Conservation (phyloP, 23 tunicate genomes). For the Corella eumyota region DNA sequence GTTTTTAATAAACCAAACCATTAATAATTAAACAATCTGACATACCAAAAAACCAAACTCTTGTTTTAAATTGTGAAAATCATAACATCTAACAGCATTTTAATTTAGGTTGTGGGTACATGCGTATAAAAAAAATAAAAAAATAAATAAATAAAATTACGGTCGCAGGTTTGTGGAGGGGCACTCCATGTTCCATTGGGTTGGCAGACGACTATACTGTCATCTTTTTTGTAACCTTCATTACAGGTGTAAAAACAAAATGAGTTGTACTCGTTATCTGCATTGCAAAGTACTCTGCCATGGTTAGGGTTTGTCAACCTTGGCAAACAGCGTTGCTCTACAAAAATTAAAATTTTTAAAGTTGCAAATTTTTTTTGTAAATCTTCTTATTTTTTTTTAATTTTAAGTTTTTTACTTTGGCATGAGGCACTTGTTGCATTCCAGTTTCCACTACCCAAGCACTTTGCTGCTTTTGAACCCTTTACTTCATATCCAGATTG, state of each 20-base stretch:
- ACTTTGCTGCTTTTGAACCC: conserved; percentile 35
- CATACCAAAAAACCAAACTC: too few relatives aligned
- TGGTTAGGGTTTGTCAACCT: neutral
- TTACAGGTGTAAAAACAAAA: conserved; percentile 40
- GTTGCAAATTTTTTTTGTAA: neutral
- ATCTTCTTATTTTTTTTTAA: neutral
- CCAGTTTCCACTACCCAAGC: conserved; percentile 55
- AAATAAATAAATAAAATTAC: too few relatives aligned
- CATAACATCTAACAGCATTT: too few relatives aligned
- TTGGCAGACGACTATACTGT: conserved; percentile 23
- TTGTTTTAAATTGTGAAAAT: too few relatives aligned
- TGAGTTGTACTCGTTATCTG: conserved; percentile 16
- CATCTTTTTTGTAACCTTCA: conserved; percentile 27
- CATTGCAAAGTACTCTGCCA: neutral
- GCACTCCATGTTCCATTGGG: conserved; percentile 42
- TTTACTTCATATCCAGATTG: conserved; percentile 23
- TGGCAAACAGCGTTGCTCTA: neutral
- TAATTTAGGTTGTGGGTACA: too few relatives aligned
- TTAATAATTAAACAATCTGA: too few relatives aligned
- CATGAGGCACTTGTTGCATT: conserved; percentile 36
- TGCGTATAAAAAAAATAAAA: too few relatives aligned
- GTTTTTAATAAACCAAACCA: too few relatives aligned
- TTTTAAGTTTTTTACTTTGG: conserved; percentile 21
- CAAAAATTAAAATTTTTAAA: neutral
- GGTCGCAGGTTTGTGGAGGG: conserved; percentile 20